These are phyloP conservation scores for Poeciliopsis infans DNA, from an alignment of 2,797 vertebrate genomes.

Conservation along the genomic window DNA sequence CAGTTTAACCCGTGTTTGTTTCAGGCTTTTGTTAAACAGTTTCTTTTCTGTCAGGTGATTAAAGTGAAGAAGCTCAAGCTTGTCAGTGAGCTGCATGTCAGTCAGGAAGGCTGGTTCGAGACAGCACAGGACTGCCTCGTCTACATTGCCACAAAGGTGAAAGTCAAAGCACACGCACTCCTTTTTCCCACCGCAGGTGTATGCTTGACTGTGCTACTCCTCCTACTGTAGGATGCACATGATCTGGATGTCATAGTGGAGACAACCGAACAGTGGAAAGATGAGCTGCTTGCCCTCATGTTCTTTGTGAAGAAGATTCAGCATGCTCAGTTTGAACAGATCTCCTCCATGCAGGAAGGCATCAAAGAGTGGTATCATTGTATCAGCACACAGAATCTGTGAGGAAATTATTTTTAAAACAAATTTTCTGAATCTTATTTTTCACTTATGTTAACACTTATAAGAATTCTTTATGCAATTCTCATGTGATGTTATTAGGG, in stretches of 20 bases:
- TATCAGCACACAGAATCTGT: constrained; percentile 71
- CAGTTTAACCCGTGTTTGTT: not conserved
- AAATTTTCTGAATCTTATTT: not conserved
- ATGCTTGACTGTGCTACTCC: constrained; percentile 4
- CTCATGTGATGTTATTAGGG: constrained; percentile 51
- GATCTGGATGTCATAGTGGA: constrained; percentile 79
- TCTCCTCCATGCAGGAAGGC: constrained; percentile 65
- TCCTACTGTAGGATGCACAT: constrained; percentile 78
- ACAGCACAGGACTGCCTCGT: constrained; percentile 79
- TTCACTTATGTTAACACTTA: not conserved
- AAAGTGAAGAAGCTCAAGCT: constrained; percentile 82
- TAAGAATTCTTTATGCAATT: not conserved
- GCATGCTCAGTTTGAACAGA: constrained; percentile 62
- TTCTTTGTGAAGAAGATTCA: constrained; percentile 73
- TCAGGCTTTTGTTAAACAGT: not conserved
- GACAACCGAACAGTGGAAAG: constrained; percentile 76
- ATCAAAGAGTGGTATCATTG: constrained; percentile 74
- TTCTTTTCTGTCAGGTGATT: constrained; percentile 80
- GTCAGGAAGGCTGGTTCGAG: constrained; percentile 83
- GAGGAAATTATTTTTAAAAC: constrained; percentile 16
- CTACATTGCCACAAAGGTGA: constrained; percentile 82
- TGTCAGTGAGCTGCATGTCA: constrained; percentile 79
- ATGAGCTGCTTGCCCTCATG: constrained; percentile 63
- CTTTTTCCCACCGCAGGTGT: not conserved
- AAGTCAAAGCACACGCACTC: constrained; percentile 17